Conservation (phyloP, 2,888 invertebrate species). For the Pegoplata infirma region DNA sequence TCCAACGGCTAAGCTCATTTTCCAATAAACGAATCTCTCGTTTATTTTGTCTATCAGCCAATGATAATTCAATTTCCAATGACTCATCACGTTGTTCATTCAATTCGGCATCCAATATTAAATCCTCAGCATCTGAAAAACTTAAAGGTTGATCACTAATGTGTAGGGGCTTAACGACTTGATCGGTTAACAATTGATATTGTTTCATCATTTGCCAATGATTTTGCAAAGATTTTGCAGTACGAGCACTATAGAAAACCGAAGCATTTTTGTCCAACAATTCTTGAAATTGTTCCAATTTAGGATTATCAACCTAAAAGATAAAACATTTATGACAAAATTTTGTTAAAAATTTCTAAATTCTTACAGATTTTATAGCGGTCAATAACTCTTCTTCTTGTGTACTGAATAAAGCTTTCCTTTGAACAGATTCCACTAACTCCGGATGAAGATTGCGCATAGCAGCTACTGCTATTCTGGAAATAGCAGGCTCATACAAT, state of each 20-base stretch:
- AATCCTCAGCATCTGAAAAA: conserved; percentile 96
- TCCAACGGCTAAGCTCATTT: conserved; percentile 93
- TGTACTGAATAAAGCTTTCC: conserved; percentile 92
- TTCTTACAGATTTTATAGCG: conserved; percentile 86
- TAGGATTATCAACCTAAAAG: conserved; percentile 84
- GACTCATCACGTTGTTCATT: conserved; percentile 88
- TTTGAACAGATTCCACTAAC: conserved; percentile 90
- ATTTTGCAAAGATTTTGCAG: conserved; percentile 88
- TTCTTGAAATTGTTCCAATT: conserved; percentile 89
- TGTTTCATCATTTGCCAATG: conserved; percentile 97
- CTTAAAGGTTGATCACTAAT: conserved; percentile 83
- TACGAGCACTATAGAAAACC: conserved; percentile 92
- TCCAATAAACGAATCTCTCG: conserved; percentile 92
- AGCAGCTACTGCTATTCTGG: conserved; percentile 92
- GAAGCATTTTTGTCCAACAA: conserved; percentile 90
- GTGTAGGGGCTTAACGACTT: conserved; percentile 84
- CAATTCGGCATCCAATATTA: conserved; percentile 90
- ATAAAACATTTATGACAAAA: background rate
- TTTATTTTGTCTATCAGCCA: conserved; percentile 87
- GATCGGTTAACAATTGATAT: conserved; percentile 94
- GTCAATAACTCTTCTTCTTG: conserved; percentile 93
- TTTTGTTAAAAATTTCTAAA: background rate
- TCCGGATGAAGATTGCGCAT: conserved; percentile 97
- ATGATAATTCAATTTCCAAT: conserved; percentile 87
- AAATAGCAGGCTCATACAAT: conserved; percentile 95